Conservation (phyloP, 2,797 vertebrate species). For the Gymnopithys bicolor region DNA sequence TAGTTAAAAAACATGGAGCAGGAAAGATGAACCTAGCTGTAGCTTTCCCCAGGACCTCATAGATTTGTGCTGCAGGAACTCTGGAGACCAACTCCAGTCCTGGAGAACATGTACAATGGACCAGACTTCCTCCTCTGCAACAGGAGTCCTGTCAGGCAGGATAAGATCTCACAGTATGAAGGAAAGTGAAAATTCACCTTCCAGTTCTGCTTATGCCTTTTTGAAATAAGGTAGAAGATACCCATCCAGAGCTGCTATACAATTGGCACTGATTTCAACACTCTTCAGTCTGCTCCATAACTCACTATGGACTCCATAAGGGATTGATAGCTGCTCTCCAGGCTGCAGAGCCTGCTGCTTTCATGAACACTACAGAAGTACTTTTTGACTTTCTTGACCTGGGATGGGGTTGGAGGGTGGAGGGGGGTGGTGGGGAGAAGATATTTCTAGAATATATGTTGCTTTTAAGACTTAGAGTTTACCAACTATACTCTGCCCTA, state of each 20-base stretch:
- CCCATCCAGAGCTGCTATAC: neutral
- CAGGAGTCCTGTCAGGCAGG: neutral
- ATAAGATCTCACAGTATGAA: neutral
- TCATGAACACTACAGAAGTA: neutral
- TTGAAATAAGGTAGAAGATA: neutral
- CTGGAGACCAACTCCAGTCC: neutral
- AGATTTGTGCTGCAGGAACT: neutral
- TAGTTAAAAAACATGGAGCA: neutral
- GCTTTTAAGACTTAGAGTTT: neutral
- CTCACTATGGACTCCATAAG: neutral
- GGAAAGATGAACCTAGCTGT: neutral
- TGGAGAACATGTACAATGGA: neutral
- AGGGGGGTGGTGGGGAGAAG: no score
- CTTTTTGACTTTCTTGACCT: neutral
- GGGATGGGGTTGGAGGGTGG: no score
- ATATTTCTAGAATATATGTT: neutral
- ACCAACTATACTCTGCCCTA: neutral
- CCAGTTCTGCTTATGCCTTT: neutral
- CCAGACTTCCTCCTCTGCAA: neutral
- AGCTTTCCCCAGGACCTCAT: neutral
- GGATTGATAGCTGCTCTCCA: neutral
- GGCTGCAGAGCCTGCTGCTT: neutral
- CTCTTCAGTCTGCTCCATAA: accelerated
- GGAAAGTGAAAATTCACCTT: neutral
- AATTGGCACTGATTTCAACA: accelerated